Evolutionary conservation across 2,797 vertebrate genomes (phyloP), one percentile per base, ranked within the genome.

Genomic region (Mormyrus proboscirostris): DNA sequence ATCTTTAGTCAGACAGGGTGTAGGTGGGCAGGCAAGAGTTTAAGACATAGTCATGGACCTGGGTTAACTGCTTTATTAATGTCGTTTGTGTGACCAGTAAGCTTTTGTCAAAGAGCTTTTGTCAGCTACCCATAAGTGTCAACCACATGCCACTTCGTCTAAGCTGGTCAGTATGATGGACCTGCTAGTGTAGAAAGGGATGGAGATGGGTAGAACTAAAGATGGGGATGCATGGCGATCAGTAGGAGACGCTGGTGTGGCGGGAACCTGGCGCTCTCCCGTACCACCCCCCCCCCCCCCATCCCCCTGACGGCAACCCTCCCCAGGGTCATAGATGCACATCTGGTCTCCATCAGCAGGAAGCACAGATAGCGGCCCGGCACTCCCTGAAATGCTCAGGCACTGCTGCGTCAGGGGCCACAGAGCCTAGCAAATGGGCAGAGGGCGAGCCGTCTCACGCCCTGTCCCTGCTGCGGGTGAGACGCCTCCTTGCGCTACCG

Each of bases 341-440:
- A 88, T 88, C 88, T 90, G 88, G 69, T 87, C 44, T 89, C 69
- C 57, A 87, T 90, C 90, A 90, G 50, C 76, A 59, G 22, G 86
- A 49, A 82, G 51, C 49, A 8, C n/a, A 16, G 49, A 79, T 53
- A 88, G 73, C 16, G 25, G 49, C 59, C 49, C 49, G 65, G 10
- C 57, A 49, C 86, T 87, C 86, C 86, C 86, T 87, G 55, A 55
- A 57, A 33, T 19, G 84, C 29, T 57, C 85, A 57, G 51, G 25
- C 85, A 38, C 12, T 38, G 50, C 84, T 16, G n/a, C 51, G 19
- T n/a, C n/a, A 49, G 79, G 79, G 79, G 41, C 47, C 19, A 2
- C 19, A 4, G 16, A 57, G 3, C 90, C 88, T 90, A 90, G 88
- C 50, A n/a, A 25, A 49, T 25, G 73, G 69, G 8, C 25, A 16